These are phyloP conservation scores for Brenthis hecate DNA, from an alignment of 2,888 invertebrate species.

Conservation along the genomic window DNA sequence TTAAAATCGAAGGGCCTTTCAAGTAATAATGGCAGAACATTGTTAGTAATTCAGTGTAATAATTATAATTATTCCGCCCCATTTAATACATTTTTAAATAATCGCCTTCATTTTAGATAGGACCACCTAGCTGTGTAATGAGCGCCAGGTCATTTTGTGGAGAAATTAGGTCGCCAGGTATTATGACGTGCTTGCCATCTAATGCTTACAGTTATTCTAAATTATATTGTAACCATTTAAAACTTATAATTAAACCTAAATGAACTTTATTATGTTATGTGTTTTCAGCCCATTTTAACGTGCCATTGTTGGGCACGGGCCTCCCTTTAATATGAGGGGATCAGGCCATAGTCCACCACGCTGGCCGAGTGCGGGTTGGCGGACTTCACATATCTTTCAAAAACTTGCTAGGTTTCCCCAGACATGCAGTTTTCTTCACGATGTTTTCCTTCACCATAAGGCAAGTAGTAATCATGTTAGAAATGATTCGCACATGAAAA, in stretches of 20 bases:
- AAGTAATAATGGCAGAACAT: not conserved
- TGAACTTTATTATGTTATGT: not conserved
- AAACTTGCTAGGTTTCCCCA: too few species aligned
- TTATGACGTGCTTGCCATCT: constrained; percentile 19
- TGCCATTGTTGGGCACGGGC: too few species aligned
- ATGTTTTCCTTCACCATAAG: too few species aligned
- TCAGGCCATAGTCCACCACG: too few species aligned
- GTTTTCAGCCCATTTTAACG: too few species aligned
- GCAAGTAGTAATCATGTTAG: too few species aligned
- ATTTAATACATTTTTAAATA: constrained; percentile 22
- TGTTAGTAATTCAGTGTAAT: not conserved
- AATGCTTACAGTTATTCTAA: constrained; percentile 15
- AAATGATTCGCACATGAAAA: too few species aligned
- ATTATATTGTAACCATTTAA: not conserved
- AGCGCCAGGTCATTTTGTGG: constrained; percentile 23
- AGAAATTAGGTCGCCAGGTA: constrained; percentile 25
- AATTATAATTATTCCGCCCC: not conserved
- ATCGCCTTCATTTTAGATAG: constrained; percentile 14
- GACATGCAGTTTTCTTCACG: too few species aligned
- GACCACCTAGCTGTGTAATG: constrained; percentile 23
- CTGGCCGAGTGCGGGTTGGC: too few species aligned
- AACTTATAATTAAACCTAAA: constrained; percentile 1
- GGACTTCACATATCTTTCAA: too few species aligned
- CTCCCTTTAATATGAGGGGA: too few species aligned
- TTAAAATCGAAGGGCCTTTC: not conserved